These are phyloP conservation scores for Lumbricus terrestris DNA, from an alignment of 2,888 invertebrate genomes.

Conservation along the genomic window DNA sequence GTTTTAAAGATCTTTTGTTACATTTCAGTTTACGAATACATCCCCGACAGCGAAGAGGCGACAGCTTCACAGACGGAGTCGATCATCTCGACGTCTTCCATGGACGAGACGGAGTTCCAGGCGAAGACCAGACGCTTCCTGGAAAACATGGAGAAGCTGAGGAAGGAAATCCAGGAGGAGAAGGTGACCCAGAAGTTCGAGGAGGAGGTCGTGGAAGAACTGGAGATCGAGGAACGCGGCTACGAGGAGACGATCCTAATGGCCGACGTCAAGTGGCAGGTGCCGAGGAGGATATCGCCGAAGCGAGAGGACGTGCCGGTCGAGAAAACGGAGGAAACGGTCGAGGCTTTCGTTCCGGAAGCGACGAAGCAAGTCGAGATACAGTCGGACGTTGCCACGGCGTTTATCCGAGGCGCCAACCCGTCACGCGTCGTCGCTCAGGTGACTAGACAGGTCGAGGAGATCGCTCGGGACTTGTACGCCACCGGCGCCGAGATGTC, in stretches of 20 bases:
- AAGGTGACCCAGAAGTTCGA: constrained; percentile 28
- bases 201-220: constrained; percentile 38
- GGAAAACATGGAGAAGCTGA: constrained; percentile 40
- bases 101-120: constrained; percentile 41
- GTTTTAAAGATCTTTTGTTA: not conserved
- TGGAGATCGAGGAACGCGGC: constrained; percentile 37
- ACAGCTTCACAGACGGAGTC: constrained; percentile 57
- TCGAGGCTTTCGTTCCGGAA: not conserved
- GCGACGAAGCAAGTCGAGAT: constrained; percentile 17
- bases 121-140: constrained; percentile 40
- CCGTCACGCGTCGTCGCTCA: constrained; percentile 31
- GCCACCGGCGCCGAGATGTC: constrained; percentile 26
- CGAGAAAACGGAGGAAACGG: constrained; percentile 24
- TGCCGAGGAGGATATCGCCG: constrained; percentile 27
- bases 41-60: constrained; percentile 81
- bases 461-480: constrained; percentile 27
- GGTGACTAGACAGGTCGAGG: constrained; percentile 23
- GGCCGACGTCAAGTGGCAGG: constrained; percentile 44
- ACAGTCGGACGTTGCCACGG: constrained; percentile 21
- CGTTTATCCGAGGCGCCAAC: constrained; percentile 21
- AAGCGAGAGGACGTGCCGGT: constrained; percentile 24
- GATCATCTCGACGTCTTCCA: constrained; percentile 48
- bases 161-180: constrained; percentile 39
- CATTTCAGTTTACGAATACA: constrained; percentile 81
- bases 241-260: constrained; percentile 42